Evolutionary conservation across 2,113 vertebrate genomes (phyloP).

Genomic region (Arizona elegans): DNA sequence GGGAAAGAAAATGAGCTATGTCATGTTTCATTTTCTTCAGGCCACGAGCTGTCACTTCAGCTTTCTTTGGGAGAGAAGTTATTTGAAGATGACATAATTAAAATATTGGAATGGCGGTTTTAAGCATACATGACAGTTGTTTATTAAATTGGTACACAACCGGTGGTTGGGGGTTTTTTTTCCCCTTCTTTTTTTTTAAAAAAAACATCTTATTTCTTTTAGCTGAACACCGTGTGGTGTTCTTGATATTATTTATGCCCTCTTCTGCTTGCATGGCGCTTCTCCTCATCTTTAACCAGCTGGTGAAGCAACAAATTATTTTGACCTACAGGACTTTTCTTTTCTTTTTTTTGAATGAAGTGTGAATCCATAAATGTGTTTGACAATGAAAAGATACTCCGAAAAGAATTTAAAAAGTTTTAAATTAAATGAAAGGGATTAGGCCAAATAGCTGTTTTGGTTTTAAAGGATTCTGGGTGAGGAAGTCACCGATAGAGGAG

Average conservation of each 20-base stretch:
- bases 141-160: constrained; percentile 59
- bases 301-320: neutral
- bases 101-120: constrained; percentile 54
- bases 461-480: neutral
- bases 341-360: neutral
- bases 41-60: constrained; percentile 56
- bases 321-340: neutral
- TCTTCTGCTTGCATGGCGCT: neutral
- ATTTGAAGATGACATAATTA: constrained; percentile 69
- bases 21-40: constrained; percentile 67
- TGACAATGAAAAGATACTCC: neutral
- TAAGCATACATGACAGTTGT: constrained; percentile 68
- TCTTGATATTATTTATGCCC: neutral
- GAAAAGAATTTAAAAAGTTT: neutral
- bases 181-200: neutral
- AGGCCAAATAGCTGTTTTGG: neutral
- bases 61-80: constrained; percentile 58
- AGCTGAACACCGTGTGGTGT: neutral
- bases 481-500: neutral
- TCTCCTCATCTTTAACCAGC: neutral
- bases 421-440: neutral
- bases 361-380: neutral
- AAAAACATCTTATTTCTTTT: neutral
- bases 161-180: neutral
- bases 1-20: constrained; percentile 47